phyloP scores from a whole-genome alignment of 2,113 vertebrate species.

The Spilogale gracilis region DNA sequence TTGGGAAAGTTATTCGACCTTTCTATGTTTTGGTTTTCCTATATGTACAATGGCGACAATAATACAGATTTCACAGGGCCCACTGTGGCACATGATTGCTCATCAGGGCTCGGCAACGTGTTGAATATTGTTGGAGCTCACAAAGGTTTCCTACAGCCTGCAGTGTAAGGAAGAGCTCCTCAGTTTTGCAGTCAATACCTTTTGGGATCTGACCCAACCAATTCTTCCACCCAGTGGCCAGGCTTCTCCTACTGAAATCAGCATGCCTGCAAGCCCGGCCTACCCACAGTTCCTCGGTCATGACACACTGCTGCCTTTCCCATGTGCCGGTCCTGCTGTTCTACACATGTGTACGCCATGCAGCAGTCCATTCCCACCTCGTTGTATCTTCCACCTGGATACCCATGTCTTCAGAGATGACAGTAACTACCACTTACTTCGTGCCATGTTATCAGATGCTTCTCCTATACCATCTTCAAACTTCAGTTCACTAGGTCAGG shows the following conservation, averaged over 20 bases:
- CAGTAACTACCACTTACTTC: background rate
- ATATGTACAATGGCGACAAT: background rate
- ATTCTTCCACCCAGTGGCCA: background rate
- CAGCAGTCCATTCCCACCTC: background rate
- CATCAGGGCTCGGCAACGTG: background rate
- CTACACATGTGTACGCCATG: background rate
- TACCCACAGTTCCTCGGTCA: background rate
- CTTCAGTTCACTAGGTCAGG: background rate
- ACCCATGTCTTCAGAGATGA: background rate
- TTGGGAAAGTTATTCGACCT: background rate
- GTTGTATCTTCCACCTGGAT: accelerated
- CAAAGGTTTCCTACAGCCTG: background rate
- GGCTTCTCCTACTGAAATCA: background rate
- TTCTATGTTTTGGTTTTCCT: background rate
- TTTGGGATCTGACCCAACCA: background rate
- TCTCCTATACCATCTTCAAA: background rate
- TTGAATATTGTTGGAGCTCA: background rate
- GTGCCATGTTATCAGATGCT: accelerated
- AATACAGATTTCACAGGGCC: background rate
- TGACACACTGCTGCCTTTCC: background rate
- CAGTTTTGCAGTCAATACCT: background rate
- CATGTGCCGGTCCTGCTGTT: background rate
- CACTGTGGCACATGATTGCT: no score
- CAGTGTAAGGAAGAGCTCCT: background rate
- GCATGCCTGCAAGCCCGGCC: background rate